Evolutionary conservation across 2,113 vertebrate genomes (phyloP).

Genomic region (Meriones unguiculatus): DNA sequence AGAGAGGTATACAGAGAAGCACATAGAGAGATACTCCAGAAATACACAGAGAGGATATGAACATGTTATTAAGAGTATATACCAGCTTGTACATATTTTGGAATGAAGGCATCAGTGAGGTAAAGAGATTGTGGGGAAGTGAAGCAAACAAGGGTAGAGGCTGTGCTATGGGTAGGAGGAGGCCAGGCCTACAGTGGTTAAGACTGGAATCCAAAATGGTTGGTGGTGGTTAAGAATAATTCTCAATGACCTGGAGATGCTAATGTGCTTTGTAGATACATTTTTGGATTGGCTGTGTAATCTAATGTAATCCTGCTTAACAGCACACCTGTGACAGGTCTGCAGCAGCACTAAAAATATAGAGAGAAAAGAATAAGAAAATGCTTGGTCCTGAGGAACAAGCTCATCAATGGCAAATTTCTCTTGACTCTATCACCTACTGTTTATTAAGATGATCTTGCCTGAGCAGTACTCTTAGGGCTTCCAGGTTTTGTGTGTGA

Average conservation of each 20-base stretch:
- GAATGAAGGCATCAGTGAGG: neutral
- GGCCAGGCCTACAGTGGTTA: neutral
- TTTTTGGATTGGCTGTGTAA: neutral
- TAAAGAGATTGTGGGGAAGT: neutral
- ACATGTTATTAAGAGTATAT: rapidly evolving
- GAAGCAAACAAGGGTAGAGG: neutral
- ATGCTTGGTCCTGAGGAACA: no score
- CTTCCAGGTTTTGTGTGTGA: neutral
- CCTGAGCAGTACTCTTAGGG: neutral
- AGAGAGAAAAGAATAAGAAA: neutral
- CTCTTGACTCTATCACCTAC: rapidly evolving
- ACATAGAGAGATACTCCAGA: neutral
- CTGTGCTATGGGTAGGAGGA: neutral
- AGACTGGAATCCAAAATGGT: neutral
- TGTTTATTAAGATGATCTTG: neutral
- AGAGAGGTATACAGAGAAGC: no score
- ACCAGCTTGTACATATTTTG: neutral
- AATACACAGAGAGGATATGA: neutral
- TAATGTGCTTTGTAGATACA: neutral
- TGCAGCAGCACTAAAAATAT: neutral
- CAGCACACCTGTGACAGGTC: no score
- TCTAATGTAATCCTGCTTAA: neutral
- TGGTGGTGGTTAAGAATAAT: neutral
- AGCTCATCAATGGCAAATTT: rapidly evolving
- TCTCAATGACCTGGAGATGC: neutral